phyloP scores from a whole-genome alignment of 2,113 vertebrate genomes.

The Phaethornis superciliosus region DNA sequence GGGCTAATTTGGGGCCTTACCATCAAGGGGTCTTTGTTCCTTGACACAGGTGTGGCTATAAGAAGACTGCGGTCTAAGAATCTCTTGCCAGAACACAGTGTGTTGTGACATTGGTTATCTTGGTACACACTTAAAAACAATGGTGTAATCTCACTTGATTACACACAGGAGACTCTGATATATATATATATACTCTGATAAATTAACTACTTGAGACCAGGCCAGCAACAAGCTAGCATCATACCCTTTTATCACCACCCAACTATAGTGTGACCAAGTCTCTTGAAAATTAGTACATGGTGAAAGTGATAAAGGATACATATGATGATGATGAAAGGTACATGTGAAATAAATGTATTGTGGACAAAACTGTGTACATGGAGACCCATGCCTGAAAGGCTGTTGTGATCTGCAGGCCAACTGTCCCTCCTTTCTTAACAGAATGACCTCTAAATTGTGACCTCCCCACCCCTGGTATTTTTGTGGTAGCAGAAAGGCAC shows the following conservation, averaged over 20 bases:
- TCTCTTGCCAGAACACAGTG: background rate
- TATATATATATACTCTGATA: background rate
- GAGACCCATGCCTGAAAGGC: background rate
- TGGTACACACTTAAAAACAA: background rate
- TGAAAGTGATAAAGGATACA: too few species aligned
- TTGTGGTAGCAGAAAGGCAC: background rate
- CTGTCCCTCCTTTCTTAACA: background rate
- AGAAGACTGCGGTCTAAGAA: background rate
- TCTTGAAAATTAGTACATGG: background rate
- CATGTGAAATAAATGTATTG: rapidly evolving
- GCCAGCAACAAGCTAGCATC: background rate
- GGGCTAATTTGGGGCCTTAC: background rate
- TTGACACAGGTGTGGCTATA: rapidly evolving
- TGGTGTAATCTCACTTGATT: background rate
- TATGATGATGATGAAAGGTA: background rate
- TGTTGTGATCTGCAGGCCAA: background rate
- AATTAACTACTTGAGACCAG: background rate
- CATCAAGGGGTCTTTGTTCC: background rate
- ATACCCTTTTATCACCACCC: background rate
- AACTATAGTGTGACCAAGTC: background rate
- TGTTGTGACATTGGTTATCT: background rate
- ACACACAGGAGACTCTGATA: background rate
- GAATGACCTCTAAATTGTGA: background rate
- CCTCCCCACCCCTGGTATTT: background rate
- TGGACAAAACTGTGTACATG: background rate